These are phyloP conservation scores for Drosophila robusta DNA, from an alignment of 2,888 invertebrate species.

Conservation along the genomic window DNA sequence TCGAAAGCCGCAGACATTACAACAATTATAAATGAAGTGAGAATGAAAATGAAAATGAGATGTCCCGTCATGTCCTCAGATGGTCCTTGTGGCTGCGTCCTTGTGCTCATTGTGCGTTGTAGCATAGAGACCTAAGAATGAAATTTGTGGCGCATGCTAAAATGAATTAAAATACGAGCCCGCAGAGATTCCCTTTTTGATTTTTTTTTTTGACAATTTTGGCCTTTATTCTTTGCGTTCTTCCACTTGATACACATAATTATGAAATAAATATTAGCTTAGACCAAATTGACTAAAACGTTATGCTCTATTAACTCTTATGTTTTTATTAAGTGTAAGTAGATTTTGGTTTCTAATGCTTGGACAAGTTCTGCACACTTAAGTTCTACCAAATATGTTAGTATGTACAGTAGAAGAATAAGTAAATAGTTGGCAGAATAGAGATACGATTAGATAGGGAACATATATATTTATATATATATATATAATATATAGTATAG, in stretches of 20 bases:
- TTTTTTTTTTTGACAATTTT: slow-evolving; percentile 20
- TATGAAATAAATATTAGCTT: slow-evolving; percentile 73
- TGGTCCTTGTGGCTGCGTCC: slow-evolving; percentile 40
- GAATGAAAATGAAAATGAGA: slow-evolving; percentile 35
- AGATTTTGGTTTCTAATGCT: slow-evolving; percentile 59
- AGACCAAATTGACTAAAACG: slow-evolving; percentile 72
- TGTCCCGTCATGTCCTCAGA: slow-evolving; percentile 19
- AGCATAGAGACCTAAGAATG: slow-evolving; percentile 36
- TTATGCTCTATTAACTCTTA: slow-evolving; percentile 76
- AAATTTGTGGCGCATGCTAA: slow-evolving; percentile 55
- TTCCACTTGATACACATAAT: slow-evolving; percentile 54
- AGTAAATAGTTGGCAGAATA: slow-evolving; percentile 29
- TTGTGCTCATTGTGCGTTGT: slow-evolving; percentile 62
- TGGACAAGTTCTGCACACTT: slow-evolving; percentile 50
- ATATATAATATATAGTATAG: not conserved
- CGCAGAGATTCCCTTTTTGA: slow-evolving; percentile 8
- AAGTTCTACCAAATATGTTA: slow-evolving; percentile 13
- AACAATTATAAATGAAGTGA: slow-evolving; percentile 58
- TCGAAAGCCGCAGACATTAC: slow-evolving; percentile 41
- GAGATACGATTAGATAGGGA: slow-evolving; percentile 26
- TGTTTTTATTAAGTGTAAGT: slow-evolving; percentile 36
- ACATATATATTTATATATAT: slow-evolving; percentile 4
- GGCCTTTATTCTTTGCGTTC: slow-evolving; percentile 51
- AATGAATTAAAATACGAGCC: slow-evolving; percentile 51
- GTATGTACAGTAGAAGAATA: slow-evolving; percentile 43